Evolutionary conservation across 2,888 invertebrate species (phyloP), one percentile per base, ranked within the genome.

Genomic region (Drosophila neotestacea): DNA sequence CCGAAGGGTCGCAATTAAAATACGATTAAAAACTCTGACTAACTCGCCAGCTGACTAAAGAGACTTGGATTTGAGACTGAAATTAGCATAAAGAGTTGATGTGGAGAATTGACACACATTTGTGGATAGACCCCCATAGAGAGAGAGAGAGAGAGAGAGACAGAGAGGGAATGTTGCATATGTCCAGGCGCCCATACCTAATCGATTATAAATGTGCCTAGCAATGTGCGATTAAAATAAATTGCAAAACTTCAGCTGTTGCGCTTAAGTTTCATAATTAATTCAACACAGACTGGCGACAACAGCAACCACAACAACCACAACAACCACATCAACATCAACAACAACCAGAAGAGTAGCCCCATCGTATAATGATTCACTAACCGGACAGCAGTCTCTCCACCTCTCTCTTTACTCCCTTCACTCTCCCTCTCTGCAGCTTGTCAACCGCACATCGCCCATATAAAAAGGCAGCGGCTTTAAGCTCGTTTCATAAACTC

Each of bases 141-240:
- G 51, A 46, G 44, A 6, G 48, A 2, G 30, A 7, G 36, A 47
- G 47, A 6, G 48, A 46, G n/a, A n/a, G 46, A 34, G 11, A 54
- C 32, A 46, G 52, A 7, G 32, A 7, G 36, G 16, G 9, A n/a
- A 22, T 59, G 65, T 54, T 66, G 70, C 77, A 65, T 68, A 72
- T 54, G 56, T 47, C 11, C 34, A 42, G 73, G 65, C 69, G 52
- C 63, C 13, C 27, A 34, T 22, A 52, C 42, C 82, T 76, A 90
- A 89, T 90, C 90, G 90, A 84, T 89, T 88, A 90, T 87, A 83
- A 89, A 89, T 88, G 90, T 81, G 90, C 58, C 78, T 85, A 74
- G 79, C 75, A 78, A 77, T 77, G 89, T 90, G 89, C 83, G 89
- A 90, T 86, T 89, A 81, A 90, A 88, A 90, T 85, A 90, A 90